Evolutionary conservation across 2,113 vertebrate species (phyloP), one percentile per base, ranked within the genome.

Genomic region (Rhizomys pruinosus): DNA sequence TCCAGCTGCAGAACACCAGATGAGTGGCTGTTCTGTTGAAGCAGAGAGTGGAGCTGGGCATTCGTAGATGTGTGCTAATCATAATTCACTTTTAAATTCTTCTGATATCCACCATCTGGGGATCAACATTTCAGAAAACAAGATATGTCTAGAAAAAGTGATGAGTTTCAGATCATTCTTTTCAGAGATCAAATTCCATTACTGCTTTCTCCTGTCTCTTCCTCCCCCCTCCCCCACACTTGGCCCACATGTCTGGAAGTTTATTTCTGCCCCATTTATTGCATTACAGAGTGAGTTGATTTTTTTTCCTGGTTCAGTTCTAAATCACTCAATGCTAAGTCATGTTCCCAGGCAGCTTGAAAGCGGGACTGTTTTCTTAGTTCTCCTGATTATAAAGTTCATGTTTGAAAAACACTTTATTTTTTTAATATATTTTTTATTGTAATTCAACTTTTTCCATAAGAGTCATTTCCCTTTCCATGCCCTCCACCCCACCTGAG

Each of bases 391-490:
- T 92, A 77, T 81, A 68, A 94, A 81, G 71, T 69, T 69, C 78
- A 80, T 57, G 90, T 85, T 89, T 92, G 61, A 94, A 97, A 94
- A 92, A 87, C 69, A 89, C 59, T 94, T 94, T 91, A 34, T 78
- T 19, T 42, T n/a, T n/a, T n/a, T n/a, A n/a, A n/a, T n/a, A n/a
- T n/a, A n/a, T n/a, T n/a, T n/a, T n/a, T n/a, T n/a, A n/a, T n/a
- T n/a, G n/a, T n/a, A n/a, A n/a, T n/a, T n/a, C n/a, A n/a, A n/a
- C n/a, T n/a, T n/a, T n/a, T n/a, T n/a, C n/a, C n/a, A n/a, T n/a
- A n/a, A n/a, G n/a, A n/a, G n/a, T n/a, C n/a, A n/a, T n/a, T n/a
- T n/a, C n/a, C n/a, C n/a, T n/a, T n/a, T n/a, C n/a, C n/a, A n/a
- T n/a, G n/a, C n/a, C n/a, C n/a, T n/a, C n/a, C n/a, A n/a, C n/a